Conservation (phyloP, 1,140 invertebrate genomes). For the Lordiphosa stackelbergi region DNA sequence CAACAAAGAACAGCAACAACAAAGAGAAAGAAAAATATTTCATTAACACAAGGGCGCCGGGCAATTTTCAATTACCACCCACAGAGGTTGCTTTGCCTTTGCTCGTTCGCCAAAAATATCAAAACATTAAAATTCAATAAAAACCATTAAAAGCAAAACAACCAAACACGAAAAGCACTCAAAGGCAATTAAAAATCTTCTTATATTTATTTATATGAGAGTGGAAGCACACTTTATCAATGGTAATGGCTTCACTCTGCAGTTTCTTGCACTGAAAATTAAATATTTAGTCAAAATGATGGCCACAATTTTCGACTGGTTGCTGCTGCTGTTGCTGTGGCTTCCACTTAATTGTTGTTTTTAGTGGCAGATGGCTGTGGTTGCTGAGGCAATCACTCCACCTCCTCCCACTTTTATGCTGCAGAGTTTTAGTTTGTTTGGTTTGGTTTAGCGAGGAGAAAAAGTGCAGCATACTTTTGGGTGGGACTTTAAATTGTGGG, state of each 20-base stretch:
- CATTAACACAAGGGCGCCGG: constrained; percentile 61
- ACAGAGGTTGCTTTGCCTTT: constrained; percentile 39
- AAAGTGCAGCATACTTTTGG: constrained; percentile 15
- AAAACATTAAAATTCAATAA: constrained; percentile 74
- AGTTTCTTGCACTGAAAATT: constrained; percentile 41
- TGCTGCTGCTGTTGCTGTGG: constrained; percentile 21
- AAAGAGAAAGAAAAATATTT: constrained; percentile 38
- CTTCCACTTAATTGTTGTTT: constrained; percentile 50
- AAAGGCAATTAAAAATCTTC: constrained; percentile 73
- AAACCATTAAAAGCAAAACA: constrained; percentile 64
- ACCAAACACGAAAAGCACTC: constrained; percentile 63
- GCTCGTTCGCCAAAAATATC: constrained; percentile 52
- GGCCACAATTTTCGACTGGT: constrained; percentile 66
- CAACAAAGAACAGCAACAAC: constrained; percentile 12
- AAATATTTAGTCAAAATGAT: constrained; percentile 72
- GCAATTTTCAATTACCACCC: constrained; percentile 66
- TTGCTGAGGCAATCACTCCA: not conserved
- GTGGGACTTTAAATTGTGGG: not conserved
- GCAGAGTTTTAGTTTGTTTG: not conserved
- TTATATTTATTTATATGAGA: constrained; percentile 65
- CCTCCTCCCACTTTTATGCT: constrained; percentile 1
- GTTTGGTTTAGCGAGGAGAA: not conserved
- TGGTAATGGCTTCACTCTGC: constrained; percentile 31
- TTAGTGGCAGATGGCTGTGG: constrained; percentile 36
- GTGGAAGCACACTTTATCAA: constrained; percentile 53